Conservation (phyloP, 1,140 invertebrate species). For the Drosophila kikkawai region DNA sequence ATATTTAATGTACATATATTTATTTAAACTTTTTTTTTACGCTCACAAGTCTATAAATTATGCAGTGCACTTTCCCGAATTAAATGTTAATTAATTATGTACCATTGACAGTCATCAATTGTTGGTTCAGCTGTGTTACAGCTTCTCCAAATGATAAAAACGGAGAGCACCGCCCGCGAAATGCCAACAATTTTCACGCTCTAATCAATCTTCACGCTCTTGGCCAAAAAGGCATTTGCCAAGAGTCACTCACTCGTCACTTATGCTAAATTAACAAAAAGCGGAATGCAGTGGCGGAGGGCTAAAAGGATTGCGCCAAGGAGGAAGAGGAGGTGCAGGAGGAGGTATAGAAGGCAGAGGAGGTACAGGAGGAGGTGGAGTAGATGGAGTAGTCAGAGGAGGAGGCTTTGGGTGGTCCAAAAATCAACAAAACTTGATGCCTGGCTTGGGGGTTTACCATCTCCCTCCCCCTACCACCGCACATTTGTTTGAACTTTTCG, state of each 20-base stretch:
- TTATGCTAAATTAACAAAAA: slow-evolving; percentile 82
- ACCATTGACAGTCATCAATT: slow-evolving; percentile 55
- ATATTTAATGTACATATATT: slow-evolving; percentile 39
- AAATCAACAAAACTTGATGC: slow-evolving; percentile 74
- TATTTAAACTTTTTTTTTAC: slow-evolving; percentile 7
- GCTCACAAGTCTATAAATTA: slow-evolving; percentile 47
- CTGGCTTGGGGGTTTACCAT: slow-evolving; percentile 20
- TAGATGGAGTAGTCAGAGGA: background rate
- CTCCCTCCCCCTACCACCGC: slow-evolving; percentile 4
- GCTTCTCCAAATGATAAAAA: slow-evolving; percentile 20
- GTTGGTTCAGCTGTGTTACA: slow-evolving; percentile 28
- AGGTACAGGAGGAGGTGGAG: slow-evolving; percentile 2
- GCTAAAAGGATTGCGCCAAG: slow-evolving; percentile 23
- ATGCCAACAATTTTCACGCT: slow-evolving; percentile 78
- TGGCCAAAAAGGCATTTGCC: slow-evolving; percentile 66
- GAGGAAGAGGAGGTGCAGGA: background rate
- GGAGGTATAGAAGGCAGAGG: slow-evolving; percentile 1
- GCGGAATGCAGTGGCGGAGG: slow-evolving; percentile 16
- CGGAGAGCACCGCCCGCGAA: slow-evolving; percentile 25
- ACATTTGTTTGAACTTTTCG: slow-evolving; percentile 75
- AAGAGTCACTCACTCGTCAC: slow-evolving; percentile 83
- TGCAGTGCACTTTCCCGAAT: slow-evolving; percentile 50
- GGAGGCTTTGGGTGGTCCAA: slow-evolving; percentile 38
- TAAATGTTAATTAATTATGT: slow-evolving; percentile 61
- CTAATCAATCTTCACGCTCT: slow-evolving; percentile 68